Conservation (phyloP, 2,113 vertebrate species). For the Pycnonotus jocosus region DNA sequence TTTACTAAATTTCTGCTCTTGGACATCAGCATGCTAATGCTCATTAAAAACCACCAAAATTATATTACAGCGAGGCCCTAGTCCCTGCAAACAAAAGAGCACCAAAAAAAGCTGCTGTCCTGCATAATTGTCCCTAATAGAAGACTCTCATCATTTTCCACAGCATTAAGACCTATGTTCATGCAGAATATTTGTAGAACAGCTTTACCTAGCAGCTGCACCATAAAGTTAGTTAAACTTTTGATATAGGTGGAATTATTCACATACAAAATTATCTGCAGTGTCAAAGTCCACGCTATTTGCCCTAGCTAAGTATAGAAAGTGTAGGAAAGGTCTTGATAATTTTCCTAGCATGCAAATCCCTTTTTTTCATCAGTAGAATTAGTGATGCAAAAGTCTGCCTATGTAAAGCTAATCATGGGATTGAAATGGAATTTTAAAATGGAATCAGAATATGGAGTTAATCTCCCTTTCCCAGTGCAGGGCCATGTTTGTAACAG, state of each 20-base stretch:
- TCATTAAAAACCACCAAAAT: background rate
- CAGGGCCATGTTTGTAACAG: background rate
- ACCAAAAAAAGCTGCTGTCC: background rate
- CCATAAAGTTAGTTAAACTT: background rate
- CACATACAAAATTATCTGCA: background rate
- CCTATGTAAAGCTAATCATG: background rate
- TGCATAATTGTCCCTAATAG: fast-evolving
- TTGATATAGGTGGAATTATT: background rate
- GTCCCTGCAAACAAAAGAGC: background rate
- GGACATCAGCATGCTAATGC: background rate
- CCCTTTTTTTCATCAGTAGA: background rate
- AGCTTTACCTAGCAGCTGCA: background rate
- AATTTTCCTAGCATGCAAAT: background rate
- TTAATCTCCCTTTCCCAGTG: background rate
- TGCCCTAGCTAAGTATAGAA: background rate
- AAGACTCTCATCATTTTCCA: background rate
- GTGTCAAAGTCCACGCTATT: background rate
- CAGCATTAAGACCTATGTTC: background rate
- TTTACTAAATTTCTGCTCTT: background rate
- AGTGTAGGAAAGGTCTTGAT: background rate
- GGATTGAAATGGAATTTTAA: background rate
- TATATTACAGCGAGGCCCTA: background rate
- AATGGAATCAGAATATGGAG: background rate
- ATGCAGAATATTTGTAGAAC: background rate
- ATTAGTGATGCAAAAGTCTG: background rate